These are phyloP conservation scores for Poeciliopsis turrubarensis DNA, from an alignment of 2,113 vertebrate species.

Conservation along the genomic window DNA sequence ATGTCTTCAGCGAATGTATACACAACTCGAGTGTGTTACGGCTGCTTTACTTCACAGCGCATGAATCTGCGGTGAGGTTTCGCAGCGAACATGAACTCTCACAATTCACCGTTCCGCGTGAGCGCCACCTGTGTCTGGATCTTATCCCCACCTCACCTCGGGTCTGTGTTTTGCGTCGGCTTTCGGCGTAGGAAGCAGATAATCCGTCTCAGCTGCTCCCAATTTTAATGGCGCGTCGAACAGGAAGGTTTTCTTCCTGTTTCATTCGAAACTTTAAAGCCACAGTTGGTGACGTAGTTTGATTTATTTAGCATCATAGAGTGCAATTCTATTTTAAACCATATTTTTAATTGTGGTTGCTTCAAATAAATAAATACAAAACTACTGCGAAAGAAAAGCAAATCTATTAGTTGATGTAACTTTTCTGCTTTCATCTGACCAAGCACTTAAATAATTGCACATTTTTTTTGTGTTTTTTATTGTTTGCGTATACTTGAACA, in stretches of 20 bases:
- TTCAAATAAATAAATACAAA: too few relatives aligned
- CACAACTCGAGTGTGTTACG: slow-evolving; percentile 38
- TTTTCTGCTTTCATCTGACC: too few relatives aligned
- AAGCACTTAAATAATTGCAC: too few relatives aligned
- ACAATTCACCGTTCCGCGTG: not conserved
- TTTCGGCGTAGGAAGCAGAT: not conserved
- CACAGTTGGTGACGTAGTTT: not conserved
- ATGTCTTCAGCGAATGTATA: slow-evolving; percentile 48
- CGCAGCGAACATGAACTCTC: not conserved
- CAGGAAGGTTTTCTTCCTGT: not conserved
- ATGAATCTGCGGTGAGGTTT: not conserved
- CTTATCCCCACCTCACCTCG: slow-evolving; percentile 1
- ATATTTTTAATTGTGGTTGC: not conserved
- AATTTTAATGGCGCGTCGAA: not conserved
- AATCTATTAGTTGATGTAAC: too few relatives aligned
- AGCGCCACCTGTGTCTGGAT: slow-evolving; percentile 30
- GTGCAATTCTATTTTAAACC: not conserved
- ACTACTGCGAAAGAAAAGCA: too few relatives aligned
- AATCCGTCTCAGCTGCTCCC: not conserved
- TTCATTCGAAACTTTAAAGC: too few relatives aligned
- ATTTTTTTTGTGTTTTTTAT: too few relatives aligned
- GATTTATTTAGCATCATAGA: not conserved
- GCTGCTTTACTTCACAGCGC: slow-evolving; percentile 38
- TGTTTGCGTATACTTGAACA: too few relatives aligned
- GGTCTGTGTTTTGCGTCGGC: not conserved